Conservation (phyloP, 2,797 vertebrate genomes). For the Benthosema pterotum region DNA sequence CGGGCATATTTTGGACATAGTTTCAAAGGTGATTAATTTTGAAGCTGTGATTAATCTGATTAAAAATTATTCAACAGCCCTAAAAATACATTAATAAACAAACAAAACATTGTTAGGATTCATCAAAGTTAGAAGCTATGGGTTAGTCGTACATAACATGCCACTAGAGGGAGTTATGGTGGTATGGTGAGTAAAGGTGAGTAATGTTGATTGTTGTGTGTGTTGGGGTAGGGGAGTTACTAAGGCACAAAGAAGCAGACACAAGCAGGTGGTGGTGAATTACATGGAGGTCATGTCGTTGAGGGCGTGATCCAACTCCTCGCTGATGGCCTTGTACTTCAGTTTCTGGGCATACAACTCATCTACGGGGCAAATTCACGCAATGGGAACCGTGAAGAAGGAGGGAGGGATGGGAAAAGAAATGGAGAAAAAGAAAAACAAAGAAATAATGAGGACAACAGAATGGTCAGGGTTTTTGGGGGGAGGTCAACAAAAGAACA, state of each 20-base stretch:
- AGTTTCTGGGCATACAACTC: conserved; percentile 98
- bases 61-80: too few species aligned
- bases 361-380: conserved; percentile 81
- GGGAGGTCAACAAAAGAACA: conserved; percentile 26
- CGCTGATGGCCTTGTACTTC: conserved; percentile 99
- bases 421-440: conserved; percentile 25
- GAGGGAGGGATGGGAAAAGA: conserved; percentile 10
- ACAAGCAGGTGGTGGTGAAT: conserved; percentile 75
- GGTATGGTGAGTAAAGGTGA: neutral
- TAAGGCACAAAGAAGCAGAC: conserved; percentile 38
- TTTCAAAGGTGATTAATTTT: too few species aligned
- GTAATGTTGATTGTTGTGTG: too few species aligned
- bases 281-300: conserved; percentile 99
- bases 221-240: neutral
- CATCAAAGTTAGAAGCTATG: neutral
- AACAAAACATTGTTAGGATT: conserved; percentile 5
- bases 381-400: conserved; percentile 28
- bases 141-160: conserved; percentile 32
- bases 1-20: too few species aligned
- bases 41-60: too few species aligned
- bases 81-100: neutral
- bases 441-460: conserved; percentile 29
- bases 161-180: conserved; percentile 56
- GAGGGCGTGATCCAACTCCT: conserved; percentile 99
- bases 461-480: conserved; percentile 35